Evolutionary conservation across 1,140 invertebrate species (phyloP).

Genomic region (Drosophila burlai): DNA sequence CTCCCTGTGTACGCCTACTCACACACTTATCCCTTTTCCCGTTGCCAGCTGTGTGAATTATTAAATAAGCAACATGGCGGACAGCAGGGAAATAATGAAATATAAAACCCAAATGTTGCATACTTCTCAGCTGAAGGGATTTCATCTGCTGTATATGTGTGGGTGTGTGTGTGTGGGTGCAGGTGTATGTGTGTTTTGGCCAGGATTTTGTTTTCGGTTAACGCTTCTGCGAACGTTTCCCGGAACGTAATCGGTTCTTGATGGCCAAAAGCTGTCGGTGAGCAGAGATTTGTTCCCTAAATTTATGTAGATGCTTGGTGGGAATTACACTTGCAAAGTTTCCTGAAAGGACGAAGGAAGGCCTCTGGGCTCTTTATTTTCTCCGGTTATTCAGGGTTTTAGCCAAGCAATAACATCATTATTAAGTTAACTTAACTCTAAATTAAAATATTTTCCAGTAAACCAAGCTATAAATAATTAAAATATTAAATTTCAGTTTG

Average conservation of each 20-base stretch:
- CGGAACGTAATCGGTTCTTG: slow-evolving; percentile 39
- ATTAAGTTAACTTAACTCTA: background rate
- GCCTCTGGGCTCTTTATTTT: background rate
- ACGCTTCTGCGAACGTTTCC: slow-evolving; percentile 26
- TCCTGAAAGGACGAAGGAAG: background rate
- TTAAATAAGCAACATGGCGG: slow-evolving; percentile 56
- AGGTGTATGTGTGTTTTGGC: slow-evolving; percentile 2
- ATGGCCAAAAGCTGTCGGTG: slow-evolving; percentile 43
- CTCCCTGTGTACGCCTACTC: background rate
- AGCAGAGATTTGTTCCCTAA: slow-evolving; percentile 33
- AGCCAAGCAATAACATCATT: background rate
- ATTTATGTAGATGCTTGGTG: slow-evolving; percentile 28
- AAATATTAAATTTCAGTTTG: background rate
- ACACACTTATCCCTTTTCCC: background rate
- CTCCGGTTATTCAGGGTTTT: background rate
- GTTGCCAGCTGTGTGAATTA: slow-evolving; percentile 53
- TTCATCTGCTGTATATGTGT: background rate
- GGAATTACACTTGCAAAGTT: slow-evolving; percentile 7
- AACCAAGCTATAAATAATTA: background rate
- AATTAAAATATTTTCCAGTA: background rate
- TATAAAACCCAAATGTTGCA: slow-evolving; percentile 54
- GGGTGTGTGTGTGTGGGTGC: background rate
- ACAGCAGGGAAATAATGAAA: slow-evolving; percentile 49
- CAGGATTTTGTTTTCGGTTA: slow-evolving; percentile 39
- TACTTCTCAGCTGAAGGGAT: slow-evolving; percentile 32